A percentile compares a stretch with the other conserved stretches of the same genome.
These are phyloP conservation scores for Drosophila koepferae DNA, from an alignment of 2,888 invertebrate genomes.

Conservation along the genomic window DNA sequence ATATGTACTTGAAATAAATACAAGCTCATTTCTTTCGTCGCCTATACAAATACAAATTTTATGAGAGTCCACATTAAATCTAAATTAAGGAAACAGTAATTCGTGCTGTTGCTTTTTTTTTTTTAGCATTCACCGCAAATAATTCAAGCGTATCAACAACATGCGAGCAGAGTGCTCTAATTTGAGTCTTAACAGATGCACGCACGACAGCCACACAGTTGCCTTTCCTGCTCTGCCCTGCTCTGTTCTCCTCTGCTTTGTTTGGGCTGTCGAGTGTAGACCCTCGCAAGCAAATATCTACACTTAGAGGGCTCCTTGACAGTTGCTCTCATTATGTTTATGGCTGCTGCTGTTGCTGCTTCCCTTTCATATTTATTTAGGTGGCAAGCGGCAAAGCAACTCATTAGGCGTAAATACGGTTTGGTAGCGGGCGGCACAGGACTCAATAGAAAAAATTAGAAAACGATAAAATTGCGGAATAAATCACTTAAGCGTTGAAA, in stretches of 20 bases:
- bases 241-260: neutral
- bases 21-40: neutral
- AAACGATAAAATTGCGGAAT: constrained; percentile 78
- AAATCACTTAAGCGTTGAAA: constrained; percentile 75
- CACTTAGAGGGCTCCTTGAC: constrained; percentile 10
- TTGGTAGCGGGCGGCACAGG: constrained; percentile 13
- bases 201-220: constrained; percentile 40
- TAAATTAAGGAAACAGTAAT: constrained; percentile 8
- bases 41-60: neutral
- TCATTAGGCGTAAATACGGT: constrained; percentile 58
- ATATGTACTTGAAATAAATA: neutral
- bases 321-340: constrained; percentile 57
- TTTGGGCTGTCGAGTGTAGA: constrained; percentile 4
- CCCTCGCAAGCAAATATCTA: constrained; percentile 2
- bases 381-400: constrained; percentile 48
- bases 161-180: constrained; percentile 60
- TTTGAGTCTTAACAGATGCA: constrained; percentile 58
- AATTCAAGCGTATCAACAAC: constrained; percentile 47
- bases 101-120: constrained; percentile 1
- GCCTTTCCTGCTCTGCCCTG: neutral
- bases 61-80: neutral
- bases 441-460: constrained; percentile 73
- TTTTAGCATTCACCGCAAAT: constrained; percentile 27
- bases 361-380: constrained; percentile 62
- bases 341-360: constrained; percentile 34